Conservation (phyloP, 2,888 invertebrate genomes). For the Oxystoma pomonae region DNA sequence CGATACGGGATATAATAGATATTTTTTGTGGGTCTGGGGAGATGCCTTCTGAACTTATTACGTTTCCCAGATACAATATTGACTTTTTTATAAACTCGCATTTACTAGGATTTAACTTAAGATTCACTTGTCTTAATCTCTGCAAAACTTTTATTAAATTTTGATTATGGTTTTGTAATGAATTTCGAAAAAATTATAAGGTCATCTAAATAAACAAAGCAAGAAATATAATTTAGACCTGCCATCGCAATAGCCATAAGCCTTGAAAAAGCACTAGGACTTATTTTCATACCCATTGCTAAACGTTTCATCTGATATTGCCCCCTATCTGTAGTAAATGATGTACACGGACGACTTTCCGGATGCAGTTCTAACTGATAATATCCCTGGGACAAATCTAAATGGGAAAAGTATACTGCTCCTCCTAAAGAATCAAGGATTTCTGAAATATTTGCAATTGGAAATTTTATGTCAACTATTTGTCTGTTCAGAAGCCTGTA, state of each 20-base stretch:
- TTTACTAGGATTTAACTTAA: too few relatives aligned
- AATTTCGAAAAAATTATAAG: conserved; percentile 26
- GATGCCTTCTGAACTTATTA: too few relatives aligned
- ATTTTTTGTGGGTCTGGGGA: too few relatives aligned
- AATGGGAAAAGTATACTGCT: conserved; percentile 26
- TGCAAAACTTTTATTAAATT: conserved; percentile 11
- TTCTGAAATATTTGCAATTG: too few relatives aligned
- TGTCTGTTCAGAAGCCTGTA: too few relatives aligned
- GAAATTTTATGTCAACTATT: too few relatives aligned
- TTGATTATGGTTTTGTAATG: conserved; percentile 22
- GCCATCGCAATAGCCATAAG: conserved; percentile 29
- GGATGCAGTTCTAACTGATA: conserved; percentile 28
- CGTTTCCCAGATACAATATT: too few relatives aligned
- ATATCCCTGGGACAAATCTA: conserved; percentile 28
- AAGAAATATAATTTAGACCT: conserved; percentile 18
- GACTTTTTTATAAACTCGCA: too few relatives aligned
- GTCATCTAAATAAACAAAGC: conserved; percentile 13
- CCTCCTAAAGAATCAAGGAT: too few relatives aligned
- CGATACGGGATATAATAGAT: too few relatives aligned
- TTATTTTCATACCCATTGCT: conserved; percentile 29
- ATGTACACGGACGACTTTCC: conserved; percentile 24
- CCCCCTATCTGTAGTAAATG: conserved; percentile 28
- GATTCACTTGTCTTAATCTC: conserved; percentile 9
- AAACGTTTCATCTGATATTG: conserved; percentile 29
- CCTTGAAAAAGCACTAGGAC: conserved; percentile 28